Conservation (phyloP, 2,113 vertebrate genomes). For the Irena cyanogastra region DNA sequence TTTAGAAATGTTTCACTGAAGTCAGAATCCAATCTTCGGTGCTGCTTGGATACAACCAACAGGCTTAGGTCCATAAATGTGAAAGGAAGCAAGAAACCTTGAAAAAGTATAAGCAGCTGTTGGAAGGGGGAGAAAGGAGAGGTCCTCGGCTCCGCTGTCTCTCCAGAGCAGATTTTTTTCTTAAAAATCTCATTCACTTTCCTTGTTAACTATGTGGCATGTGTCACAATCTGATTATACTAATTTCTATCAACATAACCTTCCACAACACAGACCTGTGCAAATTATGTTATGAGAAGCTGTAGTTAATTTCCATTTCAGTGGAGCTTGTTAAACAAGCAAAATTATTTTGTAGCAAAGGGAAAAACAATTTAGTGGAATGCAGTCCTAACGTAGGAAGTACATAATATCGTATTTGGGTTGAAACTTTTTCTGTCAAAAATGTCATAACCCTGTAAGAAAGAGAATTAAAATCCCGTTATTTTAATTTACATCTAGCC, state of each 20-base stretch:
- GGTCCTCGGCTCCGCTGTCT: neutral
- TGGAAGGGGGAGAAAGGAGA: neutral
- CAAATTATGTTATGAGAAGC: constrained; percentile 44
- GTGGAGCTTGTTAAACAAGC: constrained; percentile 57
- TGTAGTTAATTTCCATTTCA: constrained; percentile 59
- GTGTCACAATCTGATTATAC: neutral
- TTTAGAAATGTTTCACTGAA: neutral
- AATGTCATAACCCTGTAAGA: constrained; percentile 74
- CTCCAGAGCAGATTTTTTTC: neutral
- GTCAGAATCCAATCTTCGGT: neutral
- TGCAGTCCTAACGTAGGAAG: constrained; percentile 32
- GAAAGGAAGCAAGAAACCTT: neutral
- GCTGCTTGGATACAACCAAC: neutral
- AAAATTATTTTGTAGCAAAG: constrained; percentile 68
- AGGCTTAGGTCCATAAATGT: neutral
- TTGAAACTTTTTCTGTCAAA: constrained; percentile 75
- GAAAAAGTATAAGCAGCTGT: neutral
- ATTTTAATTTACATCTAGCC: constrained; percentile 84
- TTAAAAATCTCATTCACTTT: neutral
- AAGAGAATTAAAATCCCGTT: constrained; percentile 78
- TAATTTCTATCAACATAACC: constrained; percentile 41
- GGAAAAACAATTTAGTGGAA: constrained; percentile 64
- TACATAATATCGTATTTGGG: constrained; percentile 71
- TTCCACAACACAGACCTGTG: constrained; percentile 5
- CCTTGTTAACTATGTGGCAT: neutral